Conservation (phyloP, 2,888 invertebrate genomes). For the Drosophila paramelanica region DNA sequence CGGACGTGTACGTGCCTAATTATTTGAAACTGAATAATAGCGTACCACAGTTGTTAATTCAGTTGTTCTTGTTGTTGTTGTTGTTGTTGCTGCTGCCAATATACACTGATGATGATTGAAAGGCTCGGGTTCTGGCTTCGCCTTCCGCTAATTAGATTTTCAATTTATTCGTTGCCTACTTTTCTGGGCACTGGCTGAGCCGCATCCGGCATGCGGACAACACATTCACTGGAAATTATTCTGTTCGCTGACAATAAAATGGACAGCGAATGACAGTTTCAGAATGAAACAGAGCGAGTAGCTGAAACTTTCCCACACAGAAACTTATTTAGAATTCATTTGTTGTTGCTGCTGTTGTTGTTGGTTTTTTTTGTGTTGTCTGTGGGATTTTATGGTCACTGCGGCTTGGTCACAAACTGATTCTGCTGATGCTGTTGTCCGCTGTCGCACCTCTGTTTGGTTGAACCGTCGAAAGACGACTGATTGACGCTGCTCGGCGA, state of each 20-base stretch:
- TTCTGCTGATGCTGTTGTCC: slow-evolving; percentile 48
- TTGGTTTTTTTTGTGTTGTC: background rate
- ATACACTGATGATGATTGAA: slow-evolving; percentile 46
- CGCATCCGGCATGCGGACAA: slow-evolving; percentile 17
- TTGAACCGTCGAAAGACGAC: slow-evolving; percentile 83
- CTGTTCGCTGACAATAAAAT: slow-evolving; percentile 39
- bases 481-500: slow-evolving; percentile 52
- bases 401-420: slow-evolving; percentile 32
- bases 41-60: too few species aligned
- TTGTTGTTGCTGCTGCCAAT: slow-evolving; percentile 36
- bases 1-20: too few species aligned
- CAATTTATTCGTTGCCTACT: slow-evolving; percentile 50
- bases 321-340: slow-evolving; percentile 19
- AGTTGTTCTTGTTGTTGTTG: background rate
- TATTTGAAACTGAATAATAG: too few species aligned
- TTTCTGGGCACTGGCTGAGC: slow-evolving; percentile 7
- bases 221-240: slow-evolving; percentile 14
- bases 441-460: slow-evolving; percentile 79
- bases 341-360: slow-evolving; percentile 15
- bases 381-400: slow-evolving; percentile 31
- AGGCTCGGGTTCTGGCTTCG: slow-evolving; percentile 26
- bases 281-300: slow-evolving; percentile 18
- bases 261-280: slow-evolving; percentile 21
- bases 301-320: slow-evolving; percentile 9
- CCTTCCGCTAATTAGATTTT: slow-evolving; percentile 65